phyloP scores from a whole-genome alignment of 2,888 invertebrate genomes.

The Myathropa florea region DNA sequence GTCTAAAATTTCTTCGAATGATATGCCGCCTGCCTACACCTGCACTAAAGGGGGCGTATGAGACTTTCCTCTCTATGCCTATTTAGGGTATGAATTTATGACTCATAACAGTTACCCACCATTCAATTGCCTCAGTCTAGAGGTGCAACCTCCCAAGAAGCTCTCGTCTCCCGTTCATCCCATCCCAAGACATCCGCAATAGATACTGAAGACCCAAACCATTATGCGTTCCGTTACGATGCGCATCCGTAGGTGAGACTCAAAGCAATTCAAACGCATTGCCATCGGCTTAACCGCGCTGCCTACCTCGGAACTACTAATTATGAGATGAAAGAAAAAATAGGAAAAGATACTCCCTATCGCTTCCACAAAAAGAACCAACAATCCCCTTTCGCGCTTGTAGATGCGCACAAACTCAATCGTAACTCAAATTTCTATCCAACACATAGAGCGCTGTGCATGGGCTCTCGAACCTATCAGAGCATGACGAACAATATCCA shows the following conservation, averaged over 20 bases:
- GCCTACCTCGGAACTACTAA: slow-evolving; percentile 35
- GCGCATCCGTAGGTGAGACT: slow-evolving; percentile 64
- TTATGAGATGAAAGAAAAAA: slow-evolving; percentile 25
- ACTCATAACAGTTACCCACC: background rate
- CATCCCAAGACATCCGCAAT: background rate
- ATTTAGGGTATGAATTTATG: background rate
- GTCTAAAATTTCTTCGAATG: background rate
- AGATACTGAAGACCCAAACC: background rate
- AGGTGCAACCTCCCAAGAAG: background rate
- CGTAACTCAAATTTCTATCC: slow-evolving; percentile 58
- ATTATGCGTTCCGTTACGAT: slow-evolving; percentile 60
- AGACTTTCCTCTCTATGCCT: background rate
- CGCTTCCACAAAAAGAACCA: background rate
- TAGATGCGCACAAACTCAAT: slow-evolving; percentile 35
- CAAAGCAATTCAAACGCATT: slow-evolving; percentile 55
- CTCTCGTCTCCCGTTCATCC: background rate
- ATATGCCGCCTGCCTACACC: background rate
- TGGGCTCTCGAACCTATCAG: slow-evolving; percentile 52
- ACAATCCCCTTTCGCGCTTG: background rate
- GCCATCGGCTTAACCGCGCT: slow-evolving; percentile 35
- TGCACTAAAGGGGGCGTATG: background rate
- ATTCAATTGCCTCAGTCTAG: too few relatives aligned
- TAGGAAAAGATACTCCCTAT: slow-evolving; percentile 57
- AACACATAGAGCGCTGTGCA: background rate
- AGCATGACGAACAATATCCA: slow-evolving; percentile 66